phyloP scores from a whole-genome alignment of 2,113 vertebrate genomes.

The Bubalus kerabau region DNA sequence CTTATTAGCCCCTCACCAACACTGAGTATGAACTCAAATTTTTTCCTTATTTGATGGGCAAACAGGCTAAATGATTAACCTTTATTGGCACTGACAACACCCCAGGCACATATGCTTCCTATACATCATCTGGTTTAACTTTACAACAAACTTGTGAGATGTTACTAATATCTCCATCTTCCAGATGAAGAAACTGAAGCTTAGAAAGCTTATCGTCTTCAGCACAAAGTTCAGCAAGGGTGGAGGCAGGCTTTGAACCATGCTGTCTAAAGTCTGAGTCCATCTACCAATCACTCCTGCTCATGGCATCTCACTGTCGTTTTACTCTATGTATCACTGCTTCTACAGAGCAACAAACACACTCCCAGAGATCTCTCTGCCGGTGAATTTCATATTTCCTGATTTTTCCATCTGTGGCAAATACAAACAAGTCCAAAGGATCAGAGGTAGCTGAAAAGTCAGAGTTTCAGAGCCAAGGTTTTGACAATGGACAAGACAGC shows the following conservation, averaged over 20 bases:
- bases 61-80: background rate
- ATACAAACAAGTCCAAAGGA: background rate
- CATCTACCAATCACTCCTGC: background rate
- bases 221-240: background rate
- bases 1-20: background rate
- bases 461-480: background rate
- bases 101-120: background rate
- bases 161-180: background rate
- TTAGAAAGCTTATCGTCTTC: background rate
- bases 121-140: background rate
- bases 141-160: background rate
- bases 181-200: background rate
- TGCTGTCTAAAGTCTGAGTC: background rate
- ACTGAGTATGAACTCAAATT: background rate
- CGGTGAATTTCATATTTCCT: background rate
- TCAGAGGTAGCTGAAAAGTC: background rate
- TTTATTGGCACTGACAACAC: background rate
- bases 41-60: background rate
- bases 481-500: background rate
- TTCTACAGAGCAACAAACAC: background rate
- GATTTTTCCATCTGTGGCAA: background rate
- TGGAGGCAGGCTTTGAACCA: background rate
- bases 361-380: background rate
- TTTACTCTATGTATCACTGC: background rate
- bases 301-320: rapidly evolving